Percentiles rank a stretch among this genome's conserved stretches.
phyloP scores from a whole-genome alignment of 2,888 invertebrate genomes.

The Lasioglossum calceatum region DNA sequence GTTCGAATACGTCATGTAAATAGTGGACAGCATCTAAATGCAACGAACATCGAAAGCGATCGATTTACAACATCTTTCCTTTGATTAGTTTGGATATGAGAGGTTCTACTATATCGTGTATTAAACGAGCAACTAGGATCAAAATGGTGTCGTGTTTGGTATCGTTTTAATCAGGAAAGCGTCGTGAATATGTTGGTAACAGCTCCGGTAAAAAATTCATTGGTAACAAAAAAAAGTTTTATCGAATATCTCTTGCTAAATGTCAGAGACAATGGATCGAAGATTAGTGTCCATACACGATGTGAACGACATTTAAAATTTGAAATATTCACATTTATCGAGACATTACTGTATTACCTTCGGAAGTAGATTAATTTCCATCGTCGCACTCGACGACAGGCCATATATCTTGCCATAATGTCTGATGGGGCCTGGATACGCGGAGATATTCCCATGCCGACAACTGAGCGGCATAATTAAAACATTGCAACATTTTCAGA shows the following conservation, averaged over 20 bases:
- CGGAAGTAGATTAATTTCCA: slow-evolving; percentile 8
- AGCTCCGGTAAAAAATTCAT: too few species aligned
- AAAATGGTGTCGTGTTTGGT: too few species aligned
- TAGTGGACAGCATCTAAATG: too few species aligned
- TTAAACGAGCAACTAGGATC: background rate
- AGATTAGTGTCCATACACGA: background rate
- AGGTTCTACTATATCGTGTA: background rate
- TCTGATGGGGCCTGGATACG: background rate
- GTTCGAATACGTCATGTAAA: too few species aligned
- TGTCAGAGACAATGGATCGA: too few species aligned
- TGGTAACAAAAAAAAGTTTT: too few species aligned
- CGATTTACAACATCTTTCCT: too few species aligned
- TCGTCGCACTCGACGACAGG: background rate
- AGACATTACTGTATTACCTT: background rate
- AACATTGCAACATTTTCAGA: slow-evolving; percentile 17
- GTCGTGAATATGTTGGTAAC: too few species aligned
- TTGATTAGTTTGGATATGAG: too few species aligned
- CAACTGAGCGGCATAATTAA: slow-evolving; percentile 30
- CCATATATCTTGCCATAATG: slow-evolving; percentile 19
- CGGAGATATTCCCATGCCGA: background rate
- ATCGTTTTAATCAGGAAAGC: too few species aligned
- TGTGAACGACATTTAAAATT: background rate
- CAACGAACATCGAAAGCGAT: too few species aligned
- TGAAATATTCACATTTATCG: background rate
- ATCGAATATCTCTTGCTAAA: too few species aligned